Evolutionary conservation across 1,140 invertebrate species (phyloP).

Genomic region (Coelopa frigida): DNA sequence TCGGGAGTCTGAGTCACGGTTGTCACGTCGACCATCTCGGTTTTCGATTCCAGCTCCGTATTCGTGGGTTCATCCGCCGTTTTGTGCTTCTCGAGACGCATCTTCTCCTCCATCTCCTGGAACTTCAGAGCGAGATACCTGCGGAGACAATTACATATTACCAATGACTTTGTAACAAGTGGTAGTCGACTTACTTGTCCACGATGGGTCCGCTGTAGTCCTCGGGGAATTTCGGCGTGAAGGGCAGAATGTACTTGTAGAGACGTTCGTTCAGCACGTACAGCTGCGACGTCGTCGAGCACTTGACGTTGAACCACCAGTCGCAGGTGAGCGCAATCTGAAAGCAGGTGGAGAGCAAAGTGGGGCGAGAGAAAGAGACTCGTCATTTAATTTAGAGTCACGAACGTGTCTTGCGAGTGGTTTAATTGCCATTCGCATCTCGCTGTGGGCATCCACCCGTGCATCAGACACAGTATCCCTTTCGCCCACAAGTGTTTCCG

Average conservation of each 20-base stretch:
- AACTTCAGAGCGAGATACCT: constrained; percentile 74
- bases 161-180: constrained; percentile 1
- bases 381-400: too few species aligned
- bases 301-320: constrained; percentile 89
- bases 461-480: too few species aligned
- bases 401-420: too few species aligned
- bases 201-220: constrained; percentile 78
- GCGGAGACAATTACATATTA: constrained; percentile 15
- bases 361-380: too few species aligned
- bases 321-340: constrained; percentile 67
- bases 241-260: constrained; percentile 78
- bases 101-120: constrained; percentile 73
- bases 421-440: too few species aligned
- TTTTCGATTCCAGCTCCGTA: not conserved
- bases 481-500: too few species aligned
- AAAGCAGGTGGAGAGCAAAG: not conserved
- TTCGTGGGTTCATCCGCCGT: constrained; percentile 26
- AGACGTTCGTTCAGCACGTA: constrained; percentile 82
- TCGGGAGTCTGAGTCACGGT: constrained; percentile 1
- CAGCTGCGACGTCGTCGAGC: constrained; percentile 69
- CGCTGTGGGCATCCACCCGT: too few species aligned
- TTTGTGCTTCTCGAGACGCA: constrained; percentile 47
- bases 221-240: constrained; percentile 78
- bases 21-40: not conserved
- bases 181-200: constrained; percentile 54